Conservation (phyloP, 2,888 invertebrate species). For the Coenonympha glycerion region DNA sequence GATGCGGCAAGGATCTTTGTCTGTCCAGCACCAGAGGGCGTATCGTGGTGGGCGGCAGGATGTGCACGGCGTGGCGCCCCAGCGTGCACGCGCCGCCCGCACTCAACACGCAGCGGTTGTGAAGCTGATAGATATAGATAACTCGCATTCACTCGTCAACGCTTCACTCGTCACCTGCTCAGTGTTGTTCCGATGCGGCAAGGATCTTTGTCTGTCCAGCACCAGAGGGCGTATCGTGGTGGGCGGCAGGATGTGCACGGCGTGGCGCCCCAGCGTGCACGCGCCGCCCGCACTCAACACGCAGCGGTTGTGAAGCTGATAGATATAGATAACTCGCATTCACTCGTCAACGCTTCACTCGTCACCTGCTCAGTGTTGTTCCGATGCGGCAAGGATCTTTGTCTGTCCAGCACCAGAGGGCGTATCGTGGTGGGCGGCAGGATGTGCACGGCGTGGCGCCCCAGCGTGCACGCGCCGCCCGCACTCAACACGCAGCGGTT, state of each 20-base stretch:
- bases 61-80: constrained; percentile 90
- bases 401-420: constrained; percentile 92
- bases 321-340: too few relatives aligned
- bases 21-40: constrained; percentile 92
- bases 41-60: constrained; percentile 94
- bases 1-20: constrained; percentile 82
- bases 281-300: constrained; percentile 93
- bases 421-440: constrained; percentile 95
- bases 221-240: constrained; percentile 94
- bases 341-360: too few relatives aligned
- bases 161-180: constrained; percentile 48
- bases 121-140: too few relatives aligned
- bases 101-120: constrained; percentile 95
- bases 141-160: too few relatives aligned
- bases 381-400: constrained; percentile 81
- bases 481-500: constrained; percentile 95
- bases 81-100: constrained; percentile 93
- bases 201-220: constrained; percentile 86
- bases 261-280: constrained; percentile 90
- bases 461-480: constrained; percentile 92
- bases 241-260: constrained; percentile 93
- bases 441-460: constrained; percentile 90
- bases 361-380: constrained; percentile 57
- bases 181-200: constrained; percentile 71
- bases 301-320: constrained; percentile 96